These are phyloP conservation scores for Proisotoma minuta DNA, from an alignment of 2,888 invertebrate species.

Conservation along the genomic window DNA sequence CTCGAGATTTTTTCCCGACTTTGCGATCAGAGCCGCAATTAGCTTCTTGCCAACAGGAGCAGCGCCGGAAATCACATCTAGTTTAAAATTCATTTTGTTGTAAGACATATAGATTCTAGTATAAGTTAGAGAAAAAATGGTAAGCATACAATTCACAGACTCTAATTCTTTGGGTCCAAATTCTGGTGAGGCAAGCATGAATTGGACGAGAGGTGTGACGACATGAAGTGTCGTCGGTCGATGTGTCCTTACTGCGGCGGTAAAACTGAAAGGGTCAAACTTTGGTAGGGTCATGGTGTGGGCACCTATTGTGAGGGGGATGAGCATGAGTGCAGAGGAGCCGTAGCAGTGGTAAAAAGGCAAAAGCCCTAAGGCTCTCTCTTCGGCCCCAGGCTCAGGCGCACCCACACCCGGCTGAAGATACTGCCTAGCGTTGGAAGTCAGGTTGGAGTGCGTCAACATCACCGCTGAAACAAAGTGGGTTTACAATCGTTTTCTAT, in stretches of 20 bases:
- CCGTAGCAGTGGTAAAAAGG: not conserved
- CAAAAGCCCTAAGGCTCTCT: not conserved
- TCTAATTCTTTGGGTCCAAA: not conserved
- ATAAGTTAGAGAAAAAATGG: too few relatives aligned
- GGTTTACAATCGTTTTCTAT: not conserved
- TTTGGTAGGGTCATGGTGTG: not conserved
- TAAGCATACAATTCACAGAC: not conserved
- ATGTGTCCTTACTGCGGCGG: not conserved
- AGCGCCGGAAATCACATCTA: constrained; percentile 59
- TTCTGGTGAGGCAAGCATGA: not conserved
- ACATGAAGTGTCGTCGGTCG: not conserved
- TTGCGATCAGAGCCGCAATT: constrained; percentile 56
- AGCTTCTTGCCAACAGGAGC: constrained; percentile 63
- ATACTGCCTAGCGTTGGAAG: not conserved
- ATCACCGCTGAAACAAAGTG: not conserved
- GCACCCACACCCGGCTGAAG: not conserved
- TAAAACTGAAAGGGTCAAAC: not conserved
- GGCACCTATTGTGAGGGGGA: not conserved
- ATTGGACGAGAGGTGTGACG: not conserved
- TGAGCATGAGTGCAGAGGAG: not conserved
- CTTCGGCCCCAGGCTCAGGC: not conserved
- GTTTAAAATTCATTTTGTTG: too few relatives aligned
- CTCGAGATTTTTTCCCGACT: constrained; percentile 46
- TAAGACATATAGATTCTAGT: too few relatives aligned
- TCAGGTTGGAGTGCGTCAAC: not conserved